Conservation (phyloP, 1,140 invertebrate genomes). For the Leptinotarsa defecta region DNA sequence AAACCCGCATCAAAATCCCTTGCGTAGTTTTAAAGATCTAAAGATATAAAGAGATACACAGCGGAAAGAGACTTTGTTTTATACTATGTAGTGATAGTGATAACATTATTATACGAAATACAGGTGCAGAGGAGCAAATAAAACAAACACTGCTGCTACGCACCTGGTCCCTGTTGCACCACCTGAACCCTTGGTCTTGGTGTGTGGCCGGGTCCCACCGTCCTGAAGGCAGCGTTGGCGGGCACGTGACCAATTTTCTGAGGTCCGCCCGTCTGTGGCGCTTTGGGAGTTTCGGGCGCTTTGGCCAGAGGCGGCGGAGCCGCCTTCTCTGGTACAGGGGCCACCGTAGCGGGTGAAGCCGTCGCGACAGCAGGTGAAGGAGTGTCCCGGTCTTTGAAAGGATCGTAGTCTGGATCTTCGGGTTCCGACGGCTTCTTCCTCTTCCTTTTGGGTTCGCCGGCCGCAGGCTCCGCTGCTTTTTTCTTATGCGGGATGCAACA, state of each 20-base stretch:
- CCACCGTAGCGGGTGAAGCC: background rate
- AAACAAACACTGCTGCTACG: background rate
- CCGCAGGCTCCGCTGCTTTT: constrained; percentile 26
- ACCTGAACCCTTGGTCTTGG: background rate
- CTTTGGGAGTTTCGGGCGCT: background rate
- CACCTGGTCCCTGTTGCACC: background rate
- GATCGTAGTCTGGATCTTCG: constrained; percentile 45
- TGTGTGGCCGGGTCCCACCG: background rate
- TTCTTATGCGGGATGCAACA: constrained; percentile 31
- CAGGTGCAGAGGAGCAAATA: too few species aligned
- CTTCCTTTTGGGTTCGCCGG: constrained; percentile 27
- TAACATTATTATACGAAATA: too few species aligned
- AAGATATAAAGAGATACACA: too few species aligned
- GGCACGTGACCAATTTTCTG: background rate
- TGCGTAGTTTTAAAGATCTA: too few species aligned
- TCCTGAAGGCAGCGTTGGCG: background rate
- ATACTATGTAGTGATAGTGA: too few species aligned
- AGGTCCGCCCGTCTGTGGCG: background rate
- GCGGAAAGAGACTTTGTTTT: too few species aligned
- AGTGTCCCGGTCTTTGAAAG: constrained; percentile 26
- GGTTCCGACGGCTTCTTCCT: constrained; percentile 19
- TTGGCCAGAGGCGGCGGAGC: background rate
- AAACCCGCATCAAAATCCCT: too few species aligned
- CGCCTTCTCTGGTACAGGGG: constrained; percentile 7
- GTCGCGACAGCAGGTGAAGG: background rate